Conservation (phyloP, 2,797 vertebrate species). For the Crypturellus tataupa region DNA sequence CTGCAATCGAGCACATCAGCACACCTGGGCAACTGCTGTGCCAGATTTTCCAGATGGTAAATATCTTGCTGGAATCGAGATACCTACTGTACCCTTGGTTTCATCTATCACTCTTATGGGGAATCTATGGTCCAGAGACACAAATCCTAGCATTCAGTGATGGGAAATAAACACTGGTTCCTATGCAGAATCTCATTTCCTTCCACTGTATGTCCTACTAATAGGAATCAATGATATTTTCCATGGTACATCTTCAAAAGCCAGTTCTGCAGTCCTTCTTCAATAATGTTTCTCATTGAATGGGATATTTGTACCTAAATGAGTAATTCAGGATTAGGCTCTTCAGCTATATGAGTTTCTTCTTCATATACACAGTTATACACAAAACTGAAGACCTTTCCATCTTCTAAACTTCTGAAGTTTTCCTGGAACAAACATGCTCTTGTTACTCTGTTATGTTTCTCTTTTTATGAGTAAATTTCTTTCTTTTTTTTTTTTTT, state of each 20-base stretch:
- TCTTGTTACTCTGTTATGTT: neutral
- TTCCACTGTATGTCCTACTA: neutral
- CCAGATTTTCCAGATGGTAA: neutral
- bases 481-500: neutral
- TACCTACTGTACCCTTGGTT: neutral
- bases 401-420: neutral
- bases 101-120: neutral
- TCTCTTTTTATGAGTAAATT: neutral
- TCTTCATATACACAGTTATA: neutral
- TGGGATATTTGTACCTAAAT: neutral
- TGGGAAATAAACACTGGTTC: neutral
- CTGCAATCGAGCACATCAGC: neutral
- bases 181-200: neutral
- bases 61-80: neutral
- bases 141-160: neutral
- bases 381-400: neutral
- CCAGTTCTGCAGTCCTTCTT: neutral
- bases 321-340: neutral
- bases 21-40: neutral
- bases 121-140: neutral
- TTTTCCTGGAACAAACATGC: neutral
- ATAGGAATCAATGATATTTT: neutral
- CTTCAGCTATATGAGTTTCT: neutral
- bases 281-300: neutral
- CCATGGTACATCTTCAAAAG: accelerated